Evolutionary conservation across 2,797 vertebrate species (phyloP).

Genomic region (Anguilla marmorata): DNA sequence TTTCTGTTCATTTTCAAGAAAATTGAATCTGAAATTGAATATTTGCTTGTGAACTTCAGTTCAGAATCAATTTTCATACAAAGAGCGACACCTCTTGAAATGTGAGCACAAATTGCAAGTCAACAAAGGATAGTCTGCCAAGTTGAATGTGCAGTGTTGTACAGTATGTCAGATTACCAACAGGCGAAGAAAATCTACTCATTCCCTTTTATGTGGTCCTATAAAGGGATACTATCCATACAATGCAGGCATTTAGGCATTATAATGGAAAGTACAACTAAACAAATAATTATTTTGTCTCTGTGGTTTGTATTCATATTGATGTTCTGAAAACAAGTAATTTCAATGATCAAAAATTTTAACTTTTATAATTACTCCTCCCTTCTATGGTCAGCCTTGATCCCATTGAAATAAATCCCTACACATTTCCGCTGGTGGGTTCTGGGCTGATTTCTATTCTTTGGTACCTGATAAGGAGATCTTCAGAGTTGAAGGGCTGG

Average conservation of each 20-base stretch:
- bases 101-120: not conserved
- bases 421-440: not conserved
- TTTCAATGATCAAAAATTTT: constrained; percentile 25
- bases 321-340: constrained; percentile 20
- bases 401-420: constrained; percentile 21
- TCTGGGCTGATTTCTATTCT: not conserved
- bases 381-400: not conserved
- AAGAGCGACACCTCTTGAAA: not conserved
- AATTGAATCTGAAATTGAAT: not conserved
- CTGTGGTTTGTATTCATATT: constrained; percentile 12
- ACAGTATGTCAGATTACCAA: not conserved
- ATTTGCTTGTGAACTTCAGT: not conserved
- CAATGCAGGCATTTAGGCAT: not conserved
- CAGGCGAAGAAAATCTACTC: not conserved
- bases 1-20: not conserved
- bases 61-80: not conserved
- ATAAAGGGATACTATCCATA: not conserved
- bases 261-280: not conserved
- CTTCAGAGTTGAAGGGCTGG: not conserved
- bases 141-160: not conserved
- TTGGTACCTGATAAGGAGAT: not conserved
- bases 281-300: not conserved
- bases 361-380: not conserved
- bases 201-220: not conserved
- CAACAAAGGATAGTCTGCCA: not conserved